Percentiles rank a stretch among this genome's conserved stretches.
These are phyloP conservation scores for Ectemnius lituratus DNA, from an alignment of 2,888 invertebrate genomes.

Conservation along the genomic window DNA sequence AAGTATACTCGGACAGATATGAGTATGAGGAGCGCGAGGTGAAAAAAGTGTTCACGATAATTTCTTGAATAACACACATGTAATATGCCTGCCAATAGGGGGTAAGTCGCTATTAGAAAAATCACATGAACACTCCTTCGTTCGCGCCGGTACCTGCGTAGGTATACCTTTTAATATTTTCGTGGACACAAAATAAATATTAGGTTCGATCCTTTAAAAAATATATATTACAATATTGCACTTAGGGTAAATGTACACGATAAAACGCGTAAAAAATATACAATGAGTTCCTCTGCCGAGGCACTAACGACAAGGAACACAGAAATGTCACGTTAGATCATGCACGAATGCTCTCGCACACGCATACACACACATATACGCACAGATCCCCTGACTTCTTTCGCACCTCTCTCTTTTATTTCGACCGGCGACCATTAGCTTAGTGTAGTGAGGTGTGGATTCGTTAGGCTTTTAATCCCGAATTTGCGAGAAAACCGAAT, in stretches of 20 bases:
- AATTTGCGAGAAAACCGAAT: constrained; percentile 35
- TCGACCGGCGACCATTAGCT: neutral
- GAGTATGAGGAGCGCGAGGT: constrained; percentile 35
- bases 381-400: constrained; percentile 4
- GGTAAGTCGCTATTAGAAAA: neutral
- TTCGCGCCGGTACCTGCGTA: constrained; percentile 28
- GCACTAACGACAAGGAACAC: constrained; percentile 64
- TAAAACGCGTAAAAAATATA: constrained; percentile 65
- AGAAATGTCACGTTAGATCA: constrained; percentile 55
- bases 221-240: constrained; percentile 65
- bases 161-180: constrained; percentile 48
- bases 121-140: too few species aligned
- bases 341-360: constrained; percentile 48
- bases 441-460: constrained; percentile 10
- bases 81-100: constrained; percentile 41
- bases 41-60: constrained; percentile 27
- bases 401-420: constrained; percentile 42
- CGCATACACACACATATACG: constrained; percentile 8
- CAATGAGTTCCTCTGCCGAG: constrained; percentile 58
- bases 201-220: constrained; percentile 61
- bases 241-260: constrained; percentile 63
- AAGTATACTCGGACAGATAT: constrained; percentile 48
- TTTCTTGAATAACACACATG: constrained; percentile 30
- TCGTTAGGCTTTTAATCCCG: constrained; percentile 44
- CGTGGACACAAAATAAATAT: constrained; percentile 60